Percentiles rank a stretch among this genome's conserved stretches.
Conservation (phyloP, 2,113 vertebrate genomes). For the Chlorodrepanis virens region DNA sequence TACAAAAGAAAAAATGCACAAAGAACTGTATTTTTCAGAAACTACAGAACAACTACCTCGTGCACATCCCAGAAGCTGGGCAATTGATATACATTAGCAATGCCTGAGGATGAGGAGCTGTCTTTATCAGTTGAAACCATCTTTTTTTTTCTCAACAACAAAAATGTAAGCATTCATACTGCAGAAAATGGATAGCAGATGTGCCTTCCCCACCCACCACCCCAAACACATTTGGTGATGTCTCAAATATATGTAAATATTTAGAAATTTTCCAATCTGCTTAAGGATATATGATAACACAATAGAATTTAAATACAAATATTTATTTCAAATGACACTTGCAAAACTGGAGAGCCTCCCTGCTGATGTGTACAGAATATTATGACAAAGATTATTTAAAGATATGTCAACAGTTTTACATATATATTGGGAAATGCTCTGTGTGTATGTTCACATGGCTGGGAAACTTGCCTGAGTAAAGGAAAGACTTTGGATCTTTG, state of each 20-base stretch:
- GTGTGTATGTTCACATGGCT: background rate
- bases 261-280: background rate
- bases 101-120: background rate
- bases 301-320: background rate
- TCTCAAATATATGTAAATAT: slow-evolving; percentile 24
- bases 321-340: background rate
- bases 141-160: background rate
- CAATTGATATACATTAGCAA: background rate
- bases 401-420: background rate
- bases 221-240: background rate
- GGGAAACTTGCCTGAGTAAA: background rate
- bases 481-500: background rate
- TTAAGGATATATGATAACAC: background rate
- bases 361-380: background rate
- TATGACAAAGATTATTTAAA: background rate
- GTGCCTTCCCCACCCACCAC: background rate
- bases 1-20: background rate
- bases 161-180: background rate
- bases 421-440: background rate
- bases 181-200: slow-evolving; percentile 22
- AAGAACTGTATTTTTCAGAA: background rate
- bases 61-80: background rate
- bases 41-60: background rate
- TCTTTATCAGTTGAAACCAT: background rate
- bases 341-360: background rate